Evolutionary conservation across 2,888 invertebrate species (phyloP), one percentile per base, ranked within the genome.

Genomic region (Pediacus dermestoides): DNA sequence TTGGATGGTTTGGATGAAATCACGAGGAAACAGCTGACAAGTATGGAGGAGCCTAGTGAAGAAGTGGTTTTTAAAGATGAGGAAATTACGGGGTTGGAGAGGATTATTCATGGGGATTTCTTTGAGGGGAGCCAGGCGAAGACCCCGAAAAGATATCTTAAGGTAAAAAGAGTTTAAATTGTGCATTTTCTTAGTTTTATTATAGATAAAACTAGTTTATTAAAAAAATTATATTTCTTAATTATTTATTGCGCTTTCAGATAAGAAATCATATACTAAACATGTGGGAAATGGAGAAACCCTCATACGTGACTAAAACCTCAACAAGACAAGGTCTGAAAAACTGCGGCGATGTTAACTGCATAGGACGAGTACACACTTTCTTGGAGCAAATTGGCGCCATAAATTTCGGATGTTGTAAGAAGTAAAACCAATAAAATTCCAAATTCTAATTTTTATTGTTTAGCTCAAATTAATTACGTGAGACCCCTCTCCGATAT

Each of bases 341-440:
- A 59, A 75, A 76, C 53, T 77, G 77, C 58, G 80, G 80, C 0
- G 79, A 80, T 65, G 78, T 79, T 2, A 78, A 78, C 57, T 73
- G 74, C 51, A 76, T 80, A 39, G 74, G 78, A 7, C 66, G 76
- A 38, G 73, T 81, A 14, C 80, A 80, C 63, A 65, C 72, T 12
- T 76, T 75, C 49, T 63, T 81, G 37, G 80, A 81, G 60, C 75
- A 76, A 63, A 72, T 74, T 43, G 81, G 80, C 9, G 78, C 75
- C 10, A 79, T 80, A 41, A 81, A 81, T 66, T 79, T 77, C 67
- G 75, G 75, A 8, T 78, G 78, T 63, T 71, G 77, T 74, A 64
- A 65, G 26, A 8, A 13, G 67, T 23, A 28, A 10, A 30, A 8
- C 10, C 26, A 25, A 23, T 31, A 37, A n/a, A 18, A 7, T 28